Base-by-base conservation (phyloP, 1,140 invertebrate species). In the Paralvinella palmiformis region DNA sequence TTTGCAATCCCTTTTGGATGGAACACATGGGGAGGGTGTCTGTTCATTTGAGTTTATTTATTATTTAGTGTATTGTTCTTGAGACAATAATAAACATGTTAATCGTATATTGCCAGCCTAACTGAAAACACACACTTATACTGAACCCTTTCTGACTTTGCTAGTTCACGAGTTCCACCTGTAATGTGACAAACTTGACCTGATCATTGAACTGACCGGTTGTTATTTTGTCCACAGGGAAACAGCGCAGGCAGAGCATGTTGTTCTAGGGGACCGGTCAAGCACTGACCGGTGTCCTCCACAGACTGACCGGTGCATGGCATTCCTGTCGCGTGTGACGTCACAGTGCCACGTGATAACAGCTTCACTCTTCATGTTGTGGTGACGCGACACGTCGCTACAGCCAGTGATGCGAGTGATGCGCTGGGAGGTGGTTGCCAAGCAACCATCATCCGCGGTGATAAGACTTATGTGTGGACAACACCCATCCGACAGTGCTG, bases 201-300 rank as follows among this genome's bases (percentile, higher is more conserved):
- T n/a, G n/a, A n/a, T n/a, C n/a, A n/a, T n/a, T n/a, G n/a, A n/a
- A n/a, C n/a, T n/a, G n/a, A n/a, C n/a, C n/a, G n/a, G n/a, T n/a
- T n/a, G n/a, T n/a, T n/a, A n/a, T 13, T 53, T 6, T 29, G 31
- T 56, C 31, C 31, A 24, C 53, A 56, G 53, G 53, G 31, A 56
- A 56, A 31, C 53, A 56, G 17, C 22, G 53, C 7, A 56, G 53
- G 32, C 53, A 56, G 31, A 56, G 53, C 31, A 56, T 56, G 53
- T 31, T 56, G 31, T 56, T 56, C 53, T 56, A 56, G 53, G 53
- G 1, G 17, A 15, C 5, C 45, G 45, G 45, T 48, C 5, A 48
- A 48, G 4, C 4, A 15, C 0, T 7, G 45, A 48, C 45, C 45
- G 4, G 15, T 48, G 45, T 17, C 45, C 45, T 17, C 45, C 5